Evolutionary conservation across 2,888 invertebrate species (phyloP).

Genomic region (Abrostola triplasia): DNA sequence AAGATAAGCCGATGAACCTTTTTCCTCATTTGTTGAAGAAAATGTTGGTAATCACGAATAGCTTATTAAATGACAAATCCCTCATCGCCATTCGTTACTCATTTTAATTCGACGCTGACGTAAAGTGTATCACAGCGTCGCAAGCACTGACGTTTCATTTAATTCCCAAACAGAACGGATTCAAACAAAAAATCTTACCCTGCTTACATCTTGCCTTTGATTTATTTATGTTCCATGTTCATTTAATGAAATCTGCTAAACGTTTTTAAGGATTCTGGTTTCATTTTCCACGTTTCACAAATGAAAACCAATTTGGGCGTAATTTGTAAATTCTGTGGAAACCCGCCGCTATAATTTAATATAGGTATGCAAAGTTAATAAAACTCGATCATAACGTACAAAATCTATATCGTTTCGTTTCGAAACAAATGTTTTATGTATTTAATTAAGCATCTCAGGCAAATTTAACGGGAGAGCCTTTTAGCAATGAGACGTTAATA

Average conservation of each 20-base stretch:
- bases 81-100: not conserved
- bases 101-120: no score
- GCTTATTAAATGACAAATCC: not conserved
- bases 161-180: not conserved
- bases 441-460: constrained; percentile 46
- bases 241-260: constrained; percentile 3
- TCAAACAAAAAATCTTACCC: not conserved
- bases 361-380: not conserved
- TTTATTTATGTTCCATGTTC: constrained; percentile 4
- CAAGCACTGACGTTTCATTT: no score
- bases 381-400: constrained; percentile 26
- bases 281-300: not conserved
- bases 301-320: not conserved
- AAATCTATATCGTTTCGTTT: constrained; percentile 29
- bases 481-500: constrained; percentile 50
- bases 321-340: constrained; percentile 15
- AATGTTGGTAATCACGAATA: not conserved
- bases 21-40: not conserved
- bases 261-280: not conserved
- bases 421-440: constrained; percentile 30
- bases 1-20: not conserved
- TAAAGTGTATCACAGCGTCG: no score
- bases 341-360: not conserved
- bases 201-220: constrained; percentile 10
- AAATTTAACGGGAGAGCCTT: constrained; percentile 46